These are phyloP conservation scores for Eupithecia dodoneata DNA, from an alignment of 2,888 invertebrate species.

Conservation along the genomic window DNA sequence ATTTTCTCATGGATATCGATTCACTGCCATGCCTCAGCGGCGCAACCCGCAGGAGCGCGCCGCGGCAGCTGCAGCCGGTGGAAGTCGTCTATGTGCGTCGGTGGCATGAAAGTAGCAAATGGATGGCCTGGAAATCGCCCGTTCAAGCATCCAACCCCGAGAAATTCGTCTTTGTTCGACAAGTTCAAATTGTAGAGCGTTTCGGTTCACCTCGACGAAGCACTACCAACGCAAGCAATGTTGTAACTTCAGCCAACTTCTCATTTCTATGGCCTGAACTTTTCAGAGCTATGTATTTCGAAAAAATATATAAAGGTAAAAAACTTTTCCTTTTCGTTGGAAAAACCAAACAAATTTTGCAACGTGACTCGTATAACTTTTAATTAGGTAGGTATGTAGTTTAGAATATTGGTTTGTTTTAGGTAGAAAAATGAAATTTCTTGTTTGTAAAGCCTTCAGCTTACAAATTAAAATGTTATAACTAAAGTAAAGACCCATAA, in stretches of 20 bases:
- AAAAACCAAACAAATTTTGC: not conserved
- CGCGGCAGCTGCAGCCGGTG: not conserved
- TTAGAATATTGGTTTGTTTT: not conserved
- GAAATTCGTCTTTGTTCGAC: slow-evolving; percentile 59
- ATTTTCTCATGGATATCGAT: not conserved
- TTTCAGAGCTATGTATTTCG: slow-evolving; percentile 21
- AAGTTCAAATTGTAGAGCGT: slow-evolving; percentile 53
- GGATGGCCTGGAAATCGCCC: not conserved
- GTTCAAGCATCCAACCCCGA: slow-evolving; percentile 27
- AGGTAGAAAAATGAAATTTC: not conserved
- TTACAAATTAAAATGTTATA: not conserved
- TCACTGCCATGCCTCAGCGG: not conserved
- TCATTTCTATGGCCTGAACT: slow-evolving; percentile 18
- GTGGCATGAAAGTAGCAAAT: no score
- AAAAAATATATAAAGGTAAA: not conserved
- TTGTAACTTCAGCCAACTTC: slow-evolving; percentile 50
- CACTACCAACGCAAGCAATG: slow-evolving; percentile 51
- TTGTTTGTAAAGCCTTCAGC: not conserved
- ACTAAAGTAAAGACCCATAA: not conserved
- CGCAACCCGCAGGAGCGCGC: not conserved
- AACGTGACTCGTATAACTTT: slow-evolving; percentile 5
- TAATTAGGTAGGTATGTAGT: slow-evolving; percentile 8
- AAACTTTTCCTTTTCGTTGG: not conserved
- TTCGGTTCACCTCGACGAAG: slow-evolving; percentile 59
- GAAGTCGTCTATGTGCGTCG: not conserved